These are phyloP conservation scores for Siphonodentalium dalli DNA, from an alignment of 2,888 invertebrate genomes.

Conservation along the genomic window DNA sequence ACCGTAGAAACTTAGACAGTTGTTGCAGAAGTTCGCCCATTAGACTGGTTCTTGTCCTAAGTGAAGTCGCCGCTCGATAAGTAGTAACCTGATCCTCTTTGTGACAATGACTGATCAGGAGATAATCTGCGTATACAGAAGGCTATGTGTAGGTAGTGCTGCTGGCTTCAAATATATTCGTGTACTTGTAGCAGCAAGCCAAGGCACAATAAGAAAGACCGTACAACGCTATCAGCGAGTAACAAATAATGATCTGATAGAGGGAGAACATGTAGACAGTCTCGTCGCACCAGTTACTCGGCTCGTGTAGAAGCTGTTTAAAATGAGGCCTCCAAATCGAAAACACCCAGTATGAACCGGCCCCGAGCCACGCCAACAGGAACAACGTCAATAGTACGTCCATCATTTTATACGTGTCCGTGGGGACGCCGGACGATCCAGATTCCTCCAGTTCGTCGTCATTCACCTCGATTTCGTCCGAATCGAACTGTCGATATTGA, in stretches of 20 bases:
- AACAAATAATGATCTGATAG: slow-evolving; percentile 77
- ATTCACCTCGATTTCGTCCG: slow-evolving; percentile 44
- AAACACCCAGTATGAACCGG: slow-evolving; percentile 82
- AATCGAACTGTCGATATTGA: slow-evolving; percentile 70
- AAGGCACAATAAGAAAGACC: too few species aligned
- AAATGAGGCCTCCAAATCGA: slow-evolving; percentile 81
- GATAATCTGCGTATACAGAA: too few species aligned
- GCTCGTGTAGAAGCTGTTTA: slow-evolving; percentile 76
- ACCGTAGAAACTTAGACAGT: too few species aligned
- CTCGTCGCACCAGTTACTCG: slow-evolving; percentile 81
- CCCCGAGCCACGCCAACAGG: slow-evolving; percentile 77
- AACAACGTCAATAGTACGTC: slow-evolving; percentile 75
- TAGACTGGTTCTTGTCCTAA: too few species aligned
- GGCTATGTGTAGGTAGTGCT: too few species aligned
- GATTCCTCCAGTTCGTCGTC: slow-evolving; percentile 44
- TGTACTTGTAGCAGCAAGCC: too few species aligned
- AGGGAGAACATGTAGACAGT: slow-evolving; percentile 80
- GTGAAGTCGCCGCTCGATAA: too few species aligned
- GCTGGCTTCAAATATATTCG: too few species aligned
- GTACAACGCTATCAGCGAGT: slow-evolving; percentile 71
- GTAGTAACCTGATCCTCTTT: too few species aligned
- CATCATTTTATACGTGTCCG: slow-evolving; percentile 73
- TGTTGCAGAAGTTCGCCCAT: too few species aligned
- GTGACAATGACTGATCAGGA: too few species aligned
- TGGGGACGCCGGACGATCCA: slow-evolving; percentile 61